Evolutionary conservation across 2,113 vertebrate species (phyloP).

Genomic region (Chunga burmeisteri): DNA sequence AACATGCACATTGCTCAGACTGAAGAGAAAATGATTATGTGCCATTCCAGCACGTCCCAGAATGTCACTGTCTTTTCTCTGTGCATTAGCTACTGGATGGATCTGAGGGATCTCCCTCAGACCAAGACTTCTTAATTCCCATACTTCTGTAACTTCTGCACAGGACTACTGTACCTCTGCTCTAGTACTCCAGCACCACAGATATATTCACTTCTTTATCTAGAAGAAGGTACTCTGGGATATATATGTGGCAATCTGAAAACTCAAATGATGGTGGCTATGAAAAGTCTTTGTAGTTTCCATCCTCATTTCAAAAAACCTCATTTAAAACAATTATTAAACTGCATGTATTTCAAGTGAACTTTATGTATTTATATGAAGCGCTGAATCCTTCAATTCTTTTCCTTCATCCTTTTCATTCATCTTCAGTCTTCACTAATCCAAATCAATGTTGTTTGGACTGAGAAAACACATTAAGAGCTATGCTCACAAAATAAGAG

Average conservation of each 20-base stretch:
- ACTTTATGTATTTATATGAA: neutral
- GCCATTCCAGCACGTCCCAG: neutral
- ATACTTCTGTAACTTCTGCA: neutral
- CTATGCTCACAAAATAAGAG: neutral
- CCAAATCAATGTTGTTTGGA: neutral
- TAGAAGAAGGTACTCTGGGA: neutral
- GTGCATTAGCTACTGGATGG: neutral
- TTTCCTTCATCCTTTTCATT: neutral
- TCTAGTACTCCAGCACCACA: neutral
- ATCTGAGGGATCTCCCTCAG: neutral
- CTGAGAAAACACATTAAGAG: neutral
- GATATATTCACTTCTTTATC: neutral
- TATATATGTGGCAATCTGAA: neutral
- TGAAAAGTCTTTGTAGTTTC: neutral
- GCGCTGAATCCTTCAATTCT: neutral
- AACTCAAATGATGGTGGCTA: accelerated
- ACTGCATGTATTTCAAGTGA: neutral
- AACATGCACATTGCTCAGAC: neutral
- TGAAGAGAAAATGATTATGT: neutral
- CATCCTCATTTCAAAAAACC: neutral
- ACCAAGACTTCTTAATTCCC: neutral
- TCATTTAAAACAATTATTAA: neutral
- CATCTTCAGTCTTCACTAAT: neutral
- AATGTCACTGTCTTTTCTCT: neutral
- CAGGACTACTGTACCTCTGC: neutral